These are phyloP conservation scores for Pilophorus perplexus DNA, from an alignment of 2,888 invertebrate genomes.

Conservation along the genomic window DNA sequence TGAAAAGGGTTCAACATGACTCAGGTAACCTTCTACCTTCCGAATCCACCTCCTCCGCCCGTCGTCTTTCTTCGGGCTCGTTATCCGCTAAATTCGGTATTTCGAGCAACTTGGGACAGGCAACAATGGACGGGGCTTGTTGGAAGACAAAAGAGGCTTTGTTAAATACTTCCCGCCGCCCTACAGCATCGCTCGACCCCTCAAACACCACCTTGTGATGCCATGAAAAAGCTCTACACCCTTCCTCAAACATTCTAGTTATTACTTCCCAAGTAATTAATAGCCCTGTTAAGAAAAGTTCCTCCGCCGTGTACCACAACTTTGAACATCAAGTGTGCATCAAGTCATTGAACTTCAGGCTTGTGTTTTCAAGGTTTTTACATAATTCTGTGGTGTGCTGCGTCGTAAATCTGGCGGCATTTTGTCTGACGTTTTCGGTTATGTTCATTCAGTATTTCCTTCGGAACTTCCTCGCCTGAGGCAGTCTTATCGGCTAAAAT, in stretches of 20 bases:
- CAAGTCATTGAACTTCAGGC: slow-evolving; percentile 18
- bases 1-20: too few species aligned
- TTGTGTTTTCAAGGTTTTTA: background rate
- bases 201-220: background rate
- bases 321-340: slow-evolving; percentile 35
- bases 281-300: slow-evolving; percentile 36
- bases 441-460: too few species aligned
- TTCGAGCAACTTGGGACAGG: background rate
- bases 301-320: slow-evolving; percentile 18
- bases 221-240: slow-evolving; percentile 18
- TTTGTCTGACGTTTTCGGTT: too few species aligned
- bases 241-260: slow-evolving; percentile 26
- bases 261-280: slow-evolving; percentile 34
- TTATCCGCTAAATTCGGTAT: background rate
- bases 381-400: too few species aligned
- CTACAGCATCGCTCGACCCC: background rate
- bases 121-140: background rate
- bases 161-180: background rate
- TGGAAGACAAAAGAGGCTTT: background rate
- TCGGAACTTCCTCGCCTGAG: too few species aligned
- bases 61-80: background rate
- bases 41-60: background rate
- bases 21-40: too few species aligned
- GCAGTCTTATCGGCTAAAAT: too few species aligned
- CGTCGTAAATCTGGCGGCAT: too few species aligned